These are phyloP conservation scores for Enteromius viviparus DNA, from an alignment of 2,797 vertebrate genomes.

Conservation along the genomic window DNA sequence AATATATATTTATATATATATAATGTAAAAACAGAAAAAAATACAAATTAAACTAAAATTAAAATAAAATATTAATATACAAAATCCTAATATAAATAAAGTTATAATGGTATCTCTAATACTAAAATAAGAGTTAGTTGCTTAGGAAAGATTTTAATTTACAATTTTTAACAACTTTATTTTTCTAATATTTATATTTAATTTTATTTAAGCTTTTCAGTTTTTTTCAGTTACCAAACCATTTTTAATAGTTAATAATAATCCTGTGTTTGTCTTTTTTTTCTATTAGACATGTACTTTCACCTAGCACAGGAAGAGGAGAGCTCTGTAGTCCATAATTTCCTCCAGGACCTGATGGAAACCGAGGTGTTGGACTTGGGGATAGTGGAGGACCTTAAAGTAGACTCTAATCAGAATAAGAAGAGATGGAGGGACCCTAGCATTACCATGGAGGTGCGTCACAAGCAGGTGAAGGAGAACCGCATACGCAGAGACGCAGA, in stretches of 20 bases:
- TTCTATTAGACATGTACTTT: conserved; percentile 82
- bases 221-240: neutral
- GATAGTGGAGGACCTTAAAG: conserved; percentile 73
- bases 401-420: conserved; percentile 72
- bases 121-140: neutral
- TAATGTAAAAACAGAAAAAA: too few relatives aligned
- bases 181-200: neutral
- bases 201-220: neutral
- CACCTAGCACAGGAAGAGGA: conserved; percentile 85
- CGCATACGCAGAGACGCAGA: conserved; percentile 79
- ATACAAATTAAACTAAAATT: neutral
- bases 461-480: conserved; percentile 92
- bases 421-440: conserved; percentile 76
- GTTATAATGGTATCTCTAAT: neutral
- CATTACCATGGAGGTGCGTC: conserved; percentile 90
- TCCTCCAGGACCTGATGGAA: conserved; percentile 88
- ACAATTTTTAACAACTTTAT: neutral
- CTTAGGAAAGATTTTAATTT: neutral
- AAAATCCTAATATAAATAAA: neutral
- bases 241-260: neutral
- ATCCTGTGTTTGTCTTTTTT: neutral
- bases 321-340: conserved; percentile 74
- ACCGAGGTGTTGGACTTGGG: conserved; percentile 78
- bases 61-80: neutral
- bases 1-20: too few relatives aligned